phyloP scores from a whole-genome alignment of 2,888 invertebrate species.

The Drosophila nigritarsus region DNA sequence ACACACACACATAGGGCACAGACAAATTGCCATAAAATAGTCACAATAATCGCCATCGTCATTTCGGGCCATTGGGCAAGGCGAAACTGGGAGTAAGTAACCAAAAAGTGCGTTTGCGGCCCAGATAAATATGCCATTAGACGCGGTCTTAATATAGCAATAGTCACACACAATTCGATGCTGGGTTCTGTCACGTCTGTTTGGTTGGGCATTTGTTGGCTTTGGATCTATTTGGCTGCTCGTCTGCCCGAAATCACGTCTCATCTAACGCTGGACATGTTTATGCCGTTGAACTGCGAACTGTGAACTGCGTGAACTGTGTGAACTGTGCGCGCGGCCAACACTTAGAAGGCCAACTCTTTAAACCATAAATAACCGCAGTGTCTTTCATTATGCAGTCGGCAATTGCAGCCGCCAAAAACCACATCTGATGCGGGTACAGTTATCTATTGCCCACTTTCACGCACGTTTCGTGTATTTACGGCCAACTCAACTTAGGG shows the following conservation, averaged over 20 bases:
- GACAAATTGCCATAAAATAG: conserved; percentile 73
- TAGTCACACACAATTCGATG: conserved; percentile 43
- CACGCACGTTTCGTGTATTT: conserved; percentile 52
- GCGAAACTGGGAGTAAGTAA: conserved; percentile 19
- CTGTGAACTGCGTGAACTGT: conserved; percentile 35
- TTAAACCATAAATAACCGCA: conserved; percentile 60
- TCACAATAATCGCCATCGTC: conserved; percentile 59
- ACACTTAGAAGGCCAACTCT: conserved; percentile 38
- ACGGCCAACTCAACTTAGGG: conserved; percentile 6
- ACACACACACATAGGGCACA: conserved; percentile 29
- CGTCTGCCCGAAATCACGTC: conserved; percentile 59
- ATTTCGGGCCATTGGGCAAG: conserved; percentile 65
- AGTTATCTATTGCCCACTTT: conserved; percentile 61
- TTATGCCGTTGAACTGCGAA: conserved; percentile 53
- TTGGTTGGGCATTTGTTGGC: conserved; percentile 26
- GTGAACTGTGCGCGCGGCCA: conserved; percentile 32
- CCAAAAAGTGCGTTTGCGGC: conserved; percentile 43
- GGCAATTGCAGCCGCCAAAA: conserved; percentile 18
- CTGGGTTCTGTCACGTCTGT: conserved; percentile 57
- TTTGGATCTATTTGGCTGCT: conserved; percentile 40
- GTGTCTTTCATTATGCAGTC: conserved; percentile 52
- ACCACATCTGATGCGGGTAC: conserved; percentile 33
- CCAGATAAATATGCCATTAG: conserved; percentile 44
- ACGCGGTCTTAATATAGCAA: conserved; percentile 62
- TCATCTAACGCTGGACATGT: conserved; percentile 40